Evolutionary conservation across 2,888 invertebrate genomes (phyloP).

Genomic region (Heliconius ethilla): DNA sequence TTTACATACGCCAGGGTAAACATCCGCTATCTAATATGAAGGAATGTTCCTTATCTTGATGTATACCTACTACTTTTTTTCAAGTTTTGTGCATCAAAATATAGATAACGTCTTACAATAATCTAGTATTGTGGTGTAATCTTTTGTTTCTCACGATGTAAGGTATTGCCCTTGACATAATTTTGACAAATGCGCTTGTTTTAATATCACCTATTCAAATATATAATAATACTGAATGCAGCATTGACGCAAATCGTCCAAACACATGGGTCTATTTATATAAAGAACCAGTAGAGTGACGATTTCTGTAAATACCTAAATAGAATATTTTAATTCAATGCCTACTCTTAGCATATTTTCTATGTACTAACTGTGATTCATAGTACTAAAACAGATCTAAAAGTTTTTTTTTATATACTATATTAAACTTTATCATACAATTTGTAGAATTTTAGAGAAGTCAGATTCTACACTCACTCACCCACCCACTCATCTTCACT

Average conservation of each 20-base stretch:
- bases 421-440: no score
- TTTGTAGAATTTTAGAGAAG: no score
- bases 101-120: constrained; percentile 27
- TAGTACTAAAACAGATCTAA: background rate
- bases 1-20: constrained; percentile 43
- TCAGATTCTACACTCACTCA: background rate
- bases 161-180: constrained; percentile 14
- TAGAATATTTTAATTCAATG: background rate
- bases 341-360: background rate
- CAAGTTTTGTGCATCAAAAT: constrained; percentile 35
- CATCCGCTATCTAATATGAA: constrained; percentile 44
- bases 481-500: background rate
- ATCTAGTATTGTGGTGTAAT: constrained; percentile 14
- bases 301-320: background rate
- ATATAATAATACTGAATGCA: background rate
- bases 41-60: constrained; percentile 40
- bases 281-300: background rate
- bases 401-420: background rate
- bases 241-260: constrained; percentile 17
- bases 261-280: constrained; percentile 8
- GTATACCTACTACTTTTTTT: constrained; percentile 29
- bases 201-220: constrained; percentile 11
- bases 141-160: constrained; percentile 20
- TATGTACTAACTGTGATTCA: background rate
- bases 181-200: constrained; percentile 12